phyloP scores from a whole-genome alignment of 2,888 invertebrate species.

The Eurytoma californica region DNA sequence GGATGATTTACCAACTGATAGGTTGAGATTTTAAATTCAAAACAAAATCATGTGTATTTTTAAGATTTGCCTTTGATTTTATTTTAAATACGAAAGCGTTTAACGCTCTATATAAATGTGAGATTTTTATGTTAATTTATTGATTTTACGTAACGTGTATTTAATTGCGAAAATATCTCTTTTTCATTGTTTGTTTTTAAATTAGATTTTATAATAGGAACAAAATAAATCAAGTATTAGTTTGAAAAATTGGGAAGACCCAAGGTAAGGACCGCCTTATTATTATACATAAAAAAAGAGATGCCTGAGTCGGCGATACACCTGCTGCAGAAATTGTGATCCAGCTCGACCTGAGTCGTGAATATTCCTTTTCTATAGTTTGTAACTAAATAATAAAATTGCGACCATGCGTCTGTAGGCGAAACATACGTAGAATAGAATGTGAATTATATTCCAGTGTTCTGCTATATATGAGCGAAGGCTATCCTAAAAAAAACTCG shows the following conservation, averaged over 20 bases:
- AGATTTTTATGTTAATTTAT: no score
- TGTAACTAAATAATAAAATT: conserved; percentile 45
- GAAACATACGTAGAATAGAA: conserved; percentile 39
- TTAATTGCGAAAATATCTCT: no score
- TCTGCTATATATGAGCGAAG: conserved; percentile 10
- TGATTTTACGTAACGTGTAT: no score
- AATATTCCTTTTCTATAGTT: conserved; percentile 56
- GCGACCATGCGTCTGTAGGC: conserved; percentile 34
- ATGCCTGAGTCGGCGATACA: conserved; percentile 24
- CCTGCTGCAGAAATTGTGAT: conserved; percentile 50
- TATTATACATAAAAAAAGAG: conserved; percentile 7
- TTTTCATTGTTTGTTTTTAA: no score
- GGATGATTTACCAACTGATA: background rate
- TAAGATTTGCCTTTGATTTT: background rate
- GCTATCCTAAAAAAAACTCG: conserved; percentile 31
- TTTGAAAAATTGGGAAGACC: background rate
- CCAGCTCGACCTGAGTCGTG: conserved; percentile 43
- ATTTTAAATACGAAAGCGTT: background rate
- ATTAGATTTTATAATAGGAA: no score
- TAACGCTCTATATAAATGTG: background rate
- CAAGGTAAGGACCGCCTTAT: conserved; percentile 10
- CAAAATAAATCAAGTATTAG: no score
- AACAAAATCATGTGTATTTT: no score
- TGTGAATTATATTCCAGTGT: conserved; percentile 41
- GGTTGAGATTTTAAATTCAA: no score